Evolutionary conservation across 2,797 vertebrate species (phyloP), one percentile per base, ranked within the genome.

Genomic region (Peromyscus melanophrys): DNA sequence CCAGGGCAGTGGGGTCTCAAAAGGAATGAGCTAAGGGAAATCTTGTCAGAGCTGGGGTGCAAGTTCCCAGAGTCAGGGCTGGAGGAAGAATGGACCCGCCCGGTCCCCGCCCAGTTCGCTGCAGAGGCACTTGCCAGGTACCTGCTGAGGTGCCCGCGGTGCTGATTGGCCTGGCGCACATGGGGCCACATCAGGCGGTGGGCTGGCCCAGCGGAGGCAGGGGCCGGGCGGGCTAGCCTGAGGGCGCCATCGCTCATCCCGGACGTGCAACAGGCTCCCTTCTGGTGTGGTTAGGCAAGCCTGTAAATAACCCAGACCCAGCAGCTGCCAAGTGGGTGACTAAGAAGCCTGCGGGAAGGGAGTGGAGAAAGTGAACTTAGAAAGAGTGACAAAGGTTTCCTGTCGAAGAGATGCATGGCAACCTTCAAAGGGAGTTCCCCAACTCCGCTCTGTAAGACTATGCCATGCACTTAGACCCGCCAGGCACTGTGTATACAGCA

Each of bases 121-220:
- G 84, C 78, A 49, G 0, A 86, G 25, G 59, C 29, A 61, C 85
- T 73, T 96, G 95, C 97, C 83, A 0, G 71, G 73, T 27, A 85
- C 93, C 96, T 93, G 97, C 97, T 88, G 93, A 98, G 94, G 31
- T 49, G 7, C 31, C 0, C 43, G 80, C 59, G 0, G 0, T 27
- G 1, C 88, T 0, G 97, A 98, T 98, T 99, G 99, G 99, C 34
- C 57, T 75, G 0, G 13, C 0, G 27, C 17, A 4, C 89, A 83
- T 98, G 97, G 98, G 98, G 98, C 57, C 97, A 99, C 98, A 96
- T 98, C 97, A 92, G 98, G 97, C 0, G 98, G 92, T 94, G 93
- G 90, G 49, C 87, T 43, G 59, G 98, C 97, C 78, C 12, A 75
- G 97, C n/a, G 27, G 65, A 13, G 86, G 69, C n/a, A 55, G 46